Evolutionary conservation across 2,888 invertebrate genomes (phyloP).

Genomic region (Copidosoma aretas): DNA sequence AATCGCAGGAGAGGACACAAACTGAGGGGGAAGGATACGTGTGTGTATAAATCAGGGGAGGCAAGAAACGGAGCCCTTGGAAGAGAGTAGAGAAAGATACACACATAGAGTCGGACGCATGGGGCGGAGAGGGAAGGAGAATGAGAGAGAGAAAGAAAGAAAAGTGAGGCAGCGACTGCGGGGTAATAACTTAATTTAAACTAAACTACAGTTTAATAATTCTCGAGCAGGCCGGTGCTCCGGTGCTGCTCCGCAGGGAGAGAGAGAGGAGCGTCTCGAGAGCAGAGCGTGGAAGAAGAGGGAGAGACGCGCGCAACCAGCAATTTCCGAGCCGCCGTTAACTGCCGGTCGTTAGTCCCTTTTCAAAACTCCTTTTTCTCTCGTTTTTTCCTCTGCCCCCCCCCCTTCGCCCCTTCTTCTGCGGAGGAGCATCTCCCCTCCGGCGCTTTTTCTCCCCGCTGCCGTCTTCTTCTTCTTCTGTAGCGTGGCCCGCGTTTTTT

Average conservation of each 20-base stretch:
- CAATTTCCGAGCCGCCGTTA: slow-evolving; percentile 64
- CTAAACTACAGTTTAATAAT: slow-evolving; percentile 64
- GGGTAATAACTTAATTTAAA: slow-evolving; percentile 64
- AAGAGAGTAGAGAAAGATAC: too few relatives aligned
- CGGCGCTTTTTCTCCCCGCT: slow-evolving; percentile 40
- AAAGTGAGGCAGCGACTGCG: slow-evolving; percentile 53
- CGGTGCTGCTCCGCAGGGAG: too few relatives aligned
- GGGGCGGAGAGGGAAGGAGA: slow-evolving; percentile 14
- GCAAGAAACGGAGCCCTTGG: background rate
- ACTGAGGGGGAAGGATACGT: too few relatives aligned
- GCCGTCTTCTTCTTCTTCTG: slow-evolving; percentile 10
- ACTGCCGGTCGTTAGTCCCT: slow-evolving; percentile 64
- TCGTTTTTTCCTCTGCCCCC: slow-evolving; percentile 31
- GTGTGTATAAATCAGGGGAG: too few relatives aligned
- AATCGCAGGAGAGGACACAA: background rate
- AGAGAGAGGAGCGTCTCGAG: slow-evolving; percentile 15
- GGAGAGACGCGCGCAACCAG: slow-evolving; percentile 58
- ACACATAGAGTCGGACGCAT: too few relatives aligned
- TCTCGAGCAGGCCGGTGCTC: slow-evolving; percentile 56
- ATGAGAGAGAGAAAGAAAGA: slow-evolving; percentile 43
- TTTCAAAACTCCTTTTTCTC: slow-evolving; percentile 61
- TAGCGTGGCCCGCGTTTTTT: too few relatives aligned
- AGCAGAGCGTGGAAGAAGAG: background rate
- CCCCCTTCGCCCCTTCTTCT: slow-evolving; percentile 1
- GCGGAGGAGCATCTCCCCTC: slow-evolving; percentile 41